Evolutionary conservation across 1,140 invertebrate genomes (phyloP).

Genomic region (Sinella curviseta): DNA sequence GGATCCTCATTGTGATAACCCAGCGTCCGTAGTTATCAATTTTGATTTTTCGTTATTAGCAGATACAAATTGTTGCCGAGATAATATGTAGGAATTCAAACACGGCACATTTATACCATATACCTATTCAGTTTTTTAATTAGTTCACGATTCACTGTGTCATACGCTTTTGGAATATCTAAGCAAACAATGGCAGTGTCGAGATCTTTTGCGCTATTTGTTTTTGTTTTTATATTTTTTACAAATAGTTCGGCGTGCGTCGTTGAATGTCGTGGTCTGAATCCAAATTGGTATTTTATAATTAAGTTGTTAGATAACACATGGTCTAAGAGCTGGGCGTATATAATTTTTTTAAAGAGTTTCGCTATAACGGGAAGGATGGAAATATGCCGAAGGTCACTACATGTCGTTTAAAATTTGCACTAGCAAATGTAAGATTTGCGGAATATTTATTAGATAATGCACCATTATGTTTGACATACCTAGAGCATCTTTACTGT

Average conservation of each 20-base stretch:
- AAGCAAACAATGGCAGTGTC: neutral
- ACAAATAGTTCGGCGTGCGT: neutral
- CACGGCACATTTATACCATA: neutral
- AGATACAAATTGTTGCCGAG: neutral
- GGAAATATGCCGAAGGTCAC: neutral
- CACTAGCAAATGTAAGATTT: neutral
- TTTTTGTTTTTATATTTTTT: neutral
- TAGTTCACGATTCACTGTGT: neutral
- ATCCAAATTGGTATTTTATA: slow-evolving; percentile 19
- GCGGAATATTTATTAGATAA: neutral
- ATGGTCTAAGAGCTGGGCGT: neutral
- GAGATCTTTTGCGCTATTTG: neutral
- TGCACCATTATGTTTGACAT: neutral
- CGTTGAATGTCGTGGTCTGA: slow-evolving; percentile 23
- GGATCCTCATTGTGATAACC: neutral
- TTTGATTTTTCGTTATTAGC: neutral
- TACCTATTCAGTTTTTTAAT: neutral
- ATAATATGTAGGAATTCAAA: neutral
- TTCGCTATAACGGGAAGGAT: neutral
- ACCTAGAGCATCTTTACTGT: neutral
- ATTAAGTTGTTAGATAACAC: neutral
- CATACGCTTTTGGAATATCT: slow-evolving; percentile 32
- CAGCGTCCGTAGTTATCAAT: neutral
- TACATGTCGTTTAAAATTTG: neutral
- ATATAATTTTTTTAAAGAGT: neutral